A percentile compares a stretch with the other conserved stretches of the same genome.
These are phyloP conservation scores for Leptinotarsa defecta DNA, from an alignment of 1,140 invertebrate genomes.

Conservation along the genomic window DNA sequence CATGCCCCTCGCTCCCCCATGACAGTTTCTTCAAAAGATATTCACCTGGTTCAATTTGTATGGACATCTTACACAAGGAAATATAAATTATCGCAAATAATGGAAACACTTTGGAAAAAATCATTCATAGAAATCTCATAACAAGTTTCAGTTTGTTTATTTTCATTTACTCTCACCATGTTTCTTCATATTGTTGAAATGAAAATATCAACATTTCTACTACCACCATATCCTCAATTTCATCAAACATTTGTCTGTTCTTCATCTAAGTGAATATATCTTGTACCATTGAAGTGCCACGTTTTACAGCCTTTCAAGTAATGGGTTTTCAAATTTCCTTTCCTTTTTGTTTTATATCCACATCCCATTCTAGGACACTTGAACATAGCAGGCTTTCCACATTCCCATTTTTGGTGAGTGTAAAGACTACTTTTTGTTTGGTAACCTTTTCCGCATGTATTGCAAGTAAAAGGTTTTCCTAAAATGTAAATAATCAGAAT, in stretches of 20 bases:
- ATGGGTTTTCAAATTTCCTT: slow-evolving; percentile 16
- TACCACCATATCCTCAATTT: not conserved
- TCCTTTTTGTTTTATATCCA: slow-evolving; percentile 57
- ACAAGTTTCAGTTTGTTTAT: not conserved
- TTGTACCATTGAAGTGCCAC: not conserved
- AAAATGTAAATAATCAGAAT: not conserved
- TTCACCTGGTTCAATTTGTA: no score
- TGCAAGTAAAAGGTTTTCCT: slow-evolving; percentile 17
- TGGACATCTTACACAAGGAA: no score
- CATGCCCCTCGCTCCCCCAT: no score
- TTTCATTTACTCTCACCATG: not conserved
- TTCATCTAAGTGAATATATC: not conserved
- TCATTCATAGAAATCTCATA: not conserved
- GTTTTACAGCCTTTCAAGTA: not conserved
- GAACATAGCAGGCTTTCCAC: slow-evolving; percentile 60
- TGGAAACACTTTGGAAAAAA: no score
- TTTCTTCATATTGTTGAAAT: not conserved
- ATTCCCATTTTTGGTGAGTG: slow-evolving; percentile 59
- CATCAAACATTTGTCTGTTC: not conserved
- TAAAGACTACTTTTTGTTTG: slow-evolving; percentile 53
- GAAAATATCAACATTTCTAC: not conserved
- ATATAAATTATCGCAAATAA: no score
- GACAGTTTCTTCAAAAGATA: no score
- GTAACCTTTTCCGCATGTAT: slow-evolving; percentile 36
- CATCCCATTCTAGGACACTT: slow-evolving; percentile 59